Percentiles rank a stretch among this genome's conserved stretches.
Evolutionary conservation across 2,797 vertebrate species (phyloP).

Genomic region (Salarias fasciatus): DNA sequence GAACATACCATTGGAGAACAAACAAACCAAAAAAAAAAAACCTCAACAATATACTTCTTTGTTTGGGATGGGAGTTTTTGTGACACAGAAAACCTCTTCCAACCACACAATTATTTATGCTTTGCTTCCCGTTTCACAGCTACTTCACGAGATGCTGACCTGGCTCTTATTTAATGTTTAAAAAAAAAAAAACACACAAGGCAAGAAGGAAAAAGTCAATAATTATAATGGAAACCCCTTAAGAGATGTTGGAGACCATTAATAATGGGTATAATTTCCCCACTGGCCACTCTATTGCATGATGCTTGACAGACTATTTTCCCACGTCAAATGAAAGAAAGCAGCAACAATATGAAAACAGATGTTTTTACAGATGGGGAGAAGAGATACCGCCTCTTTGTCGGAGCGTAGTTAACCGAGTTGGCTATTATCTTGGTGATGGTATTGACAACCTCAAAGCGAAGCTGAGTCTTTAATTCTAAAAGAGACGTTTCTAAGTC

Average conservation of each 20-base stretch:
- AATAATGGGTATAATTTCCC: slow-evolving; percentile 74
- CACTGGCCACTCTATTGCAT: slow-evolving; percentile 43
- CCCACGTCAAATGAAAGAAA: slow-evolving; percentile 35
- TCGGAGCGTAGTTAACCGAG: slow-evolving; percentile 1
- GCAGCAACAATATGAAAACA: slow-evolving; percentile 13
- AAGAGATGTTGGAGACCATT: slow-evolving; percentile 69
- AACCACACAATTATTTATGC: slow-evolving; percentile 16
- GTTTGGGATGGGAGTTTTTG: not conserved
- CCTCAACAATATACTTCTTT: slow-evolving; percentile 3
- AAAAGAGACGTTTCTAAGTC: slow-evolving; percentile 4
- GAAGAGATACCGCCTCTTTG: slow-evolving; percentile 2
- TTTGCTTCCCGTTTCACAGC: slow-evolving; percentile 22
- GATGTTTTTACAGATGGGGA: slow-evolving; percentile 24
- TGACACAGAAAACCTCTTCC: slow-evolving; percentile 14
- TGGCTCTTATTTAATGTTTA: slow-evolving; percentile 47
- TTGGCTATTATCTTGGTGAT: slow-evolving; percentile 11
- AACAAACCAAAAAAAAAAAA: slow-evolving; percentile 3
- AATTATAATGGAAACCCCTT: slow-evolving; percentile 76
- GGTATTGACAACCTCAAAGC: slow-evolving; percentile 20
- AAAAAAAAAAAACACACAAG: slow-evolving; percentile 24
- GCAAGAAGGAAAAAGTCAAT: slow-evolving; percentile 62
- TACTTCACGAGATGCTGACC: slow-evolving; percentile 44
- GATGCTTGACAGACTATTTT: slow-evolving; percentile 66
- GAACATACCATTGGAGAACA: not conserved
- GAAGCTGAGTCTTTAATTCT: slow-evolving; percentile 20